phyloP scores from a whole-genome alignment of 2,113 vertebrate genomes.

The Prolemur simus region DNA sequence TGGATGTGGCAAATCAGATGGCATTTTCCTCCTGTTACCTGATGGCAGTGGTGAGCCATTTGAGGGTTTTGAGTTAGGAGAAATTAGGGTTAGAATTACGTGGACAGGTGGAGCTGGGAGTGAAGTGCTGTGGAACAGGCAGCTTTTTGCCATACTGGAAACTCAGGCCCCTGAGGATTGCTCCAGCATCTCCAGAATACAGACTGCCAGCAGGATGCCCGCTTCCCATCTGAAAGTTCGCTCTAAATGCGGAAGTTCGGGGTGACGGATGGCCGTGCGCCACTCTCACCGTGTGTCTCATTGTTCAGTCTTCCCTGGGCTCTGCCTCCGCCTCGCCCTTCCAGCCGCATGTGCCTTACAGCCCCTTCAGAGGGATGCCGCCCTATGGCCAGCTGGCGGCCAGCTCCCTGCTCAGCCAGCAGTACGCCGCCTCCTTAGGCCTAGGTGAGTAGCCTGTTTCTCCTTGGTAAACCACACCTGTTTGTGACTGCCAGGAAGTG shows the following conservation, averaged over 20 bases:
- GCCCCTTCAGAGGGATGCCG: slow-evolving; percentile 91
- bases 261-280: background rate
- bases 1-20: background rate
- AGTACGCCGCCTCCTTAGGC: slow-evolving; percentile 93
- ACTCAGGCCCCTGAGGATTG: fast-evolving
- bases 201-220: background rate
- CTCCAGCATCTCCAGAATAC: no score
- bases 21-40: background rate
- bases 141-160: background rate
- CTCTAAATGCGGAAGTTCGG: background rate
- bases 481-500: background rate
- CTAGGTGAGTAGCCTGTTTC: slow-evolving; percentile 87
- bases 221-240: background rate
- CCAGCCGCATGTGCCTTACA: slow-evolving; percentile 90
- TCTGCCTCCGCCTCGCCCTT: slow-evolving; percentile 88
- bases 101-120: background rate
- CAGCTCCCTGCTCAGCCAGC: slow-evolving; percentile 92
- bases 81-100: no score
- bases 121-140: background rate
- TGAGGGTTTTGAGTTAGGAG: background rate
- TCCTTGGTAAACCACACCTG: background rate
- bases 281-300: slow-evolving; percentile 67
- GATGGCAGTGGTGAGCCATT: background rate
- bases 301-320: slow-evolving; percentile 92
- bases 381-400: slow-evolving; percentile 93